Base-by-base conservation (phyloP, 2,888 invertebrate species). In the Sisyra nigra region DNA sequence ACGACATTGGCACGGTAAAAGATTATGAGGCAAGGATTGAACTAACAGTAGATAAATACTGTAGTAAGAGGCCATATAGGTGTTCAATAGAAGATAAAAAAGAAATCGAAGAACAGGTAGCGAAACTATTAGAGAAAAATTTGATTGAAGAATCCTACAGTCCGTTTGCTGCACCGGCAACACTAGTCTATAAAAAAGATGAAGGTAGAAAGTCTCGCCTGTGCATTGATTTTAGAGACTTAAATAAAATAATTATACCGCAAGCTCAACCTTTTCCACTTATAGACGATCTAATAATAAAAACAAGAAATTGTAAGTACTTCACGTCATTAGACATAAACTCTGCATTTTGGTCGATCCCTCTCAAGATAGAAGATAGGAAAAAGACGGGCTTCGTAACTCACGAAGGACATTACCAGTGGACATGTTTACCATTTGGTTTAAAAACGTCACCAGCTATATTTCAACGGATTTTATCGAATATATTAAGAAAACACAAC, bases 391-490 rank as follows among this genome's bases (percentile, higher is more conserved):
- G 3, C 3, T 32, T 32, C 3, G 32, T 3, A 5, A 32, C 32
- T n/a, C 32, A 32, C 3, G 6, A 32, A 2, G 32, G 32, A 32
- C 32, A 32, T 32, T 32, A n/a, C 32, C 32, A 32, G 2, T 32
- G 32, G 32, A 32, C 2, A 5, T 32, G 32, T 5, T 5, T 32
- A 5, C 32, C 5, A 3, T 32, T 32, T n/a, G n/a, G n/a, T n/a
- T n/a, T n/a, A n/a, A n/a, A n/a, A n/a, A n/a, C n/a, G n/a, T n/a
- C n/a, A n/a, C 13, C 35, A 29, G 49, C 47, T 3, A 46, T 48
- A 11, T 50, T 34, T 33, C 44, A 50, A 38, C 48, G 48, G 47
- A 45, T 18, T 1, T 18, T 51, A 17, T 19, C 39, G 3, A 51
- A 40, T 29, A 46, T 48, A 36, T 6, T 52, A 18, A 45, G 46